These are phyloP conservation scores for Andrena cerasifolii DNA, from an alignment of 1,140 invertebrate species.

Conservation along the genomic window DNA sequence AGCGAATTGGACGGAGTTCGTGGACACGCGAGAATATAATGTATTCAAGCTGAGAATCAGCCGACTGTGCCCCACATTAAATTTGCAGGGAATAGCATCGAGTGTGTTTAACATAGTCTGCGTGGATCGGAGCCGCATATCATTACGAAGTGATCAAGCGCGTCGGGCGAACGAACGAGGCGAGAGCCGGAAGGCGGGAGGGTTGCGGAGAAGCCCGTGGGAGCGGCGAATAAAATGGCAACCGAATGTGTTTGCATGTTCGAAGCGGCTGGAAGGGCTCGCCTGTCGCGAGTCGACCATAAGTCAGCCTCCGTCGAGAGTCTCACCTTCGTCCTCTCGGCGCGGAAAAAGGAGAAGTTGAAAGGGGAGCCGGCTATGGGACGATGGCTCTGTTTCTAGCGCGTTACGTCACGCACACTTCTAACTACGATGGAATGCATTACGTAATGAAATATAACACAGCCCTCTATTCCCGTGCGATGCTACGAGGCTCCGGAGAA, in stretches of 20 bases:
- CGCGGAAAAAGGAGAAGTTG: not conserved
- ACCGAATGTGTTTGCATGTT: not conserved
- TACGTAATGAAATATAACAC: not conserved
- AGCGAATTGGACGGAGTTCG: no score
- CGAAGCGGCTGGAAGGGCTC: not conserved
- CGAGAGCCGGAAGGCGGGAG: no score
- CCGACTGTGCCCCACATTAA: no score
- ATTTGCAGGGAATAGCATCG: not conserved
- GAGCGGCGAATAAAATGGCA: not conserved
- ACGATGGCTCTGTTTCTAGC: not conserved
- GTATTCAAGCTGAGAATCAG: no score
- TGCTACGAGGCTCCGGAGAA: no score
- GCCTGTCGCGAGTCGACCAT: not conserved
- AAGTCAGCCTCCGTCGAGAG: no score
- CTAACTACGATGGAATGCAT: not conserved
- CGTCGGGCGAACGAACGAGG: not conserved
- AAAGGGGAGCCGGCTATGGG: not conserved
- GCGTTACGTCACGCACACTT: not conserved
- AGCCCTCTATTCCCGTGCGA: no score
- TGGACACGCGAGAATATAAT: no score
- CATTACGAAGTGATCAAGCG: not conserved
- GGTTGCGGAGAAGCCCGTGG: not conserved
- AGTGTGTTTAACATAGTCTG: not conserved
- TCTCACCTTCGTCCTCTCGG: not conserved
- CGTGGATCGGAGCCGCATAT: not conserved